Conservation (phyloP, 2,888 invertebrate species). For the Nemurella pictetii region DNA sequence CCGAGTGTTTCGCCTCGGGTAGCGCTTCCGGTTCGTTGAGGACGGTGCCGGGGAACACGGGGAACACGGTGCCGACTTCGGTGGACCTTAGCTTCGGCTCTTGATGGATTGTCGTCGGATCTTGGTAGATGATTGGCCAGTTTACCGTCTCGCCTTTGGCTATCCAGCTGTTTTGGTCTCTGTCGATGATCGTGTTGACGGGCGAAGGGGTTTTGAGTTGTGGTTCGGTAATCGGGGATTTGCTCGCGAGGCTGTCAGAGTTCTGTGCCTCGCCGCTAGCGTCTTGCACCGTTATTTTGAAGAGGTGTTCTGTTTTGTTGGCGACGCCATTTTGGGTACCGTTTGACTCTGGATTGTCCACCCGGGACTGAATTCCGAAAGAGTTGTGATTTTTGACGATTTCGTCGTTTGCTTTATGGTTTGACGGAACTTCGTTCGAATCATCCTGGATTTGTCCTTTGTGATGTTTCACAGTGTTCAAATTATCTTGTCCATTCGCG, state of each 20-base stretch:
- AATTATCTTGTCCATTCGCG: neutral
- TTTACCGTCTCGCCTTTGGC: neutral
- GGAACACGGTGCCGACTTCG: conserved; percentile 16
- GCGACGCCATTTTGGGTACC: neutral
- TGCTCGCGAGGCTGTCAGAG: neutral
- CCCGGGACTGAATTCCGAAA: neutral
- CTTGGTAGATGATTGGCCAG: conserved; percentile 19
- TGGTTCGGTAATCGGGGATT: neutral
- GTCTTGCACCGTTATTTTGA: neutral
- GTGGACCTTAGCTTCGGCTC: neutral
- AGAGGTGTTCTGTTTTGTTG: too few species aligned
- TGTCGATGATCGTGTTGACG: neutral
- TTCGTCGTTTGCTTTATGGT: neutral
- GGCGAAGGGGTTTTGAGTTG: too few species aligned
- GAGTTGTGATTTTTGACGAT: neutral
- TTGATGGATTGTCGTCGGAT: neutral
- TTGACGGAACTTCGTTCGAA: neutral
- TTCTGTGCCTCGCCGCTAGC: neutral
- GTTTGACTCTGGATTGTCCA: neutral
- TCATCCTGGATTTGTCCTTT: neutral
- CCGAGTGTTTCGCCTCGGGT: neutral
- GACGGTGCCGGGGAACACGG: neutral
- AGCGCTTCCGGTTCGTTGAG: neutral
- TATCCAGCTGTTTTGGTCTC: neutral
- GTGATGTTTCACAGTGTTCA: neutral